A percentile compares a stretch with the other conserved stretches of the same genome.
Evolutionary conservation across 1,140 invertebrate genomes (phyloP).

Genomic region (Caenorhabditis inopinata): DNA sequence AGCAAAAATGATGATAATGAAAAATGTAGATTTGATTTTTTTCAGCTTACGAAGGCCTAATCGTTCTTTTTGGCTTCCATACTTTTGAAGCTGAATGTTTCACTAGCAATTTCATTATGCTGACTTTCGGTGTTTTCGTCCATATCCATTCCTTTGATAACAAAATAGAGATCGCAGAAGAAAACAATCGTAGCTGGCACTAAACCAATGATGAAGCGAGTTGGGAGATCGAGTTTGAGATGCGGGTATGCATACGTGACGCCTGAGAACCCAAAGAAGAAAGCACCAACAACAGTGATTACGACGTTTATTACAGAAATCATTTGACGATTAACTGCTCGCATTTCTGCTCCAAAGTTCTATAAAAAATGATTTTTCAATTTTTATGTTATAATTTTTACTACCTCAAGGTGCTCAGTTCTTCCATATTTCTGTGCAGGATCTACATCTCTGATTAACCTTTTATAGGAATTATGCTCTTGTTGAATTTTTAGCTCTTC

Average conservation of each 20-base stretch:
- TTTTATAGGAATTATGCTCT: conserved; percentile 54
- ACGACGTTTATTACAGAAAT: conserved; percentile 68
- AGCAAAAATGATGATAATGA: neutral
- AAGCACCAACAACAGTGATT: conserved; percentile 68
- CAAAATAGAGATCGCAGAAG: conserved; percentile 70
- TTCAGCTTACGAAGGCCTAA: neutral
- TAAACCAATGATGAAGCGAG: conserved; percentile 67
- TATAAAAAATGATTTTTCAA: conserved; percentile 37
- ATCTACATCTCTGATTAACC: conserved; percentile 57
- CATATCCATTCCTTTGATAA: conserved; percentile 65
- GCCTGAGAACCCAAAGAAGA: conserved; percentile 68
- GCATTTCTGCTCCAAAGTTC: conserved; percentile 58
- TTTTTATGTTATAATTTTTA: neutral
- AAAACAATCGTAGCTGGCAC: conserved; percentile 68
- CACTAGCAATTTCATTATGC: neutral
- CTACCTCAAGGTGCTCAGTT: conserved; percentile 50
- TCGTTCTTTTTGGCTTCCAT: conserved; percentile 20
- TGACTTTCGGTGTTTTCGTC: neutral
- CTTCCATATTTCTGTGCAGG: conserved; percentile 50
- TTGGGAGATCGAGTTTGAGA: conserved; percentile 59
- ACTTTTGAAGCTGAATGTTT: conserved; percentile 13
- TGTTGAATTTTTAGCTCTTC: conserved; percentile 50
- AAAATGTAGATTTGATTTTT: neutral
- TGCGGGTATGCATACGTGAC: conserved; percentile 59
- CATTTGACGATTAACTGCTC: conserved; percentile 67